Percentiles rank a stretch among this genome's conserved stretches.
Conservation (phyloP, 2,113 vertebrate genomes). For the Nymphicus hollandicus region DNA sequence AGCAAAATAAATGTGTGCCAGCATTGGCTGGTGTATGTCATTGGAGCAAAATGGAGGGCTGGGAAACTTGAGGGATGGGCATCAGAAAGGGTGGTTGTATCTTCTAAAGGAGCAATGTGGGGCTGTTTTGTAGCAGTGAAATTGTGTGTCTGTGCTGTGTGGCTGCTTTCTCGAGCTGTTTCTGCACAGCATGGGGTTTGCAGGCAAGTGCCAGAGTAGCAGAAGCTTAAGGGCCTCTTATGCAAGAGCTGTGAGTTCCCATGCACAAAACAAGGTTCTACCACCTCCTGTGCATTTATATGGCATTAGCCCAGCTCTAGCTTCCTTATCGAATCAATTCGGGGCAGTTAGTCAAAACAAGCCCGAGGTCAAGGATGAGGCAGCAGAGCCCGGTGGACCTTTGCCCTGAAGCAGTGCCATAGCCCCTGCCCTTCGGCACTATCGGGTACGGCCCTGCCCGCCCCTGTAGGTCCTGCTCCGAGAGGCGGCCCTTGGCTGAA, state of each 20-base stretch:
- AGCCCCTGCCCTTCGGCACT: rapidly evolving
- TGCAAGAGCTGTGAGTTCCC: background rate
- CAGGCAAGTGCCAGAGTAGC: background rate
- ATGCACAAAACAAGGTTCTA: rapidly evolving
- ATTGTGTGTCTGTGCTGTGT: rapidly evolving
- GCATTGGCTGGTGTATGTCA: rapidly evolving
- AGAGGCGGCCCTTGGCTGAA: background rate
- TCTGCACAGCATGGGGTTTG: rapidly evolving
- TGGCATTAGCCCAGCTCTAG: rapidly evolving
- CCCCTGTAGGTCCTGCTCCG: background rate
- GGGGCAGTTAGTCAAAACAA: rapidly evolving
- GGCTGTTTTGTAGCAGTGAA: background rate
- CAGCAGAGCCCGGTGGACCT: rapidly evolving
- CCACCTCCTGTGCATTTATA: rapidly evolving
- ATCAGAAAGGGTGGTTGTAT: too few species aligned
- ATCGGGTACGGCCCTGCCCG: rapidly evolving
- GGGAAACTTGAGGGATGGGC: background rate
- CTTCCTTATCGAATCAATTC: rapidly evolving
- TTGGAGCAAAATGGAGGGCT: background rate
- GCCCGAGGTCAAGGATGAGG: rapidly evolving
- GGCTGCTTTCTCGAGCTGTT: background rate
- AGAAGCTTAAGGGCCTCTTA: background rate
- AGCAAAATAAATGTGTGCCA: rapidly evolving
- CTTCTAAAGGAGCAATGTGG: rapidly evolving
- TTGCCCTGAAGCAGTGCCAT: rapidly evolving